Conservation (phyloP, 2,797 vertebrate species). For the Gymnodraco acuticeps region DNA sequence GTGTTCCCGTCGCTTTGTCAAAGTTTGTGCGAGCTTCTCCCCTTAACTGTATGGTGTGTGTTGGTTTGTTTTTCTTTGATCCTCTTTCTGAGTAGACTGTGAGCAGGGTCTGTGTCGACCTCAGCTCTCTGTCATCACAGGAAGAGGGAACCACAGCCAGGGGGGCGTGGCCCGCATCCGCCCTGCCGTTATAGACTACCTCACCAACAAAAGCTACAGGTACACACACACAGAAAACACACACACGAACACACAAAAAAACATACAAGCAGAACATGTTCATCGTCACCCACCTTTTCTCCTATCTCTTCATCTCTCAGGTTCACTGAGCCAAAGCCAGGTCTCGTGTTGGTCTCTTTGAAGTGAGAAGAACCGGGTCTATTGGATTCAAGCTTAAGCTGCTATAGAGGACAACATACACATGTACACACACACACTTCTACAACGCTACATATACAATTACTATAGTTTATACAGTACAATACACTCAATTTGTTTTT, state of each 20-base stretch:
- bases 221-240: conserved; percentile 62
- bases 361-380: conserved; percentile 66
- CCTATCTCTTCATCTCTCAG: conserved; percentile 79
- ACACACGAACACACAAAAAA: not conserved
- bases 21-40: conserved; percentile 1
- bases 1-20: not conserved
- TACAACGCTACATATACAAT: not conserved
- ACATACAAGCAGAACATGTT: conserved; percentile 15
- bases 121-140: conserved; percentile 95
- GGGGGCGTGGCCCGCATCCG: conserved; percentile 97
- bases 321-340: conserved; percentile 93
- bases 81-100: conserved; percentile 84
- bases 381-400: conserved; percentile 56
- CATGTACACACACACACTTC: not conserved
- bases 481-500: not conserved
- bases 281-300: conserved; percentile 41
- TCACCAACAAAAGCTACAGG: conserved; percentile 93
- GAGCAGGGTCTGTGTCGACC: conserved; percentile 90
- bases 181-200: conserved; percentile 95
- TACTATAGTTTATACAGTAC: conserved; percentile 7
- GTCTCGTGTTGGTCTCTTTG: conserved; percentile 91
- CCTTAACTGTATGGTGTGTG: conserved; percentile 20
- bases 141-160: conserved; percentile 97
- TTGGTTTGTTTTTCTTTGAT: conserved; percentile 39
- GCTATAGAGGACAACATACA: conserved; percentile 62